phyloP scores from a whole-genome alignment of 2,888 invertebrate species.

The Clostera curtula region DNA sequence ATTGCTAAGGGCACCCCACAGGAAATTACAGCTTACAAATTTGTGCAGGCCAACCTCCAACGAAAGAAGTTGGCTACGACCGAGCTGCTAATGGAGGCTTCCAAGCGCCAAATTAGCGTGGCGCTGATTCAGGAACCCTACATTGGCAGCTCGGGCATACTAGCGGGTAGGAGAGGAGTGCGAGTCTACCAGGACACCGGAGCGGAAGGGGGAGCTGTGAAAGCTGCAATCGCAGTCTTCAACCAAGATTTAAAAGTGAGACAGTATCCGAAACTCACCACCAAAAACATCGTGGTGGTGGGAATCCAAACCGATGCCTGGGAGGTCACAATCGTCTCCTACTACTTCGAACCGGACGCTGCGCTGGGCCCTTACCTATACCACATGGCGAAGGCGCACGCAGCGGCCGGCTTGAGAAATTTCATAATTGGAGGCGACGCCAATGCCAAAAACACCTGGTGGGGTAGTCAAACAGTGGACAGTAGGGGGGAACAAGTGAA shows the following conservation, averaged over 20 bases:
- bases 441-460: slow-evolving; percentile 16
- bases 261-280: neutral
- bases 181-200: neutral
- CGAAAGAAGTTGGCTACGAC: neutral
- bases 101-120: neutral
- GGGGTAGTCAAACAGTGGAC: slow-evolving; percentile 10
- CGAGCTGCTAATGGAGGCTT: neutral
- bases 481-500: slow-evolving; percentile 11
- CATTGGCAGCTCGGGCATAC: neutral
- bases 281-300: slow-evolving; percentile 8
- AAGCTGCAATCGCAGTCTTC: slow-evolving; percentile 2
- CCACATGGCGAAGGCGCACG: slow-evolving; percentile 1
- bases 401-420: neutral
- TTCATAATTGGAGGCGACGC: slow-evolving; percentile 10
- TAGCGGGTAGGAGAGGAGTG: neutral
- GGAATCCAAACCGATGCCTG: slow-evolving; percentile 8
- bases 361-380: slow-evolving; percentile 7
- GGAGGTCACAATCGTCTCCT: slow-evolving; percentile 8
- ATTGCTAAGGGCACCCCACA: slow-evolving; percentile 9
- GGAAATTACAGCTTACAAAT: neutral
- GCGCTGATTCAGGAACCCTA: slow-evolving; percentile 4
- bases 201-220: neutral
- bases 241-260: neutral
- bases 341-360: slow-evolving; percentile 13
- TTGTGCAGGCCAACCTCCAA: slow-evolving; percentile 3